Evolutionary conservation across 2,797 vertebrate genomes (phyloP), one percentile per base, ranked within the genome.

Genomic region (Sebastiscus tertius): DNA sequence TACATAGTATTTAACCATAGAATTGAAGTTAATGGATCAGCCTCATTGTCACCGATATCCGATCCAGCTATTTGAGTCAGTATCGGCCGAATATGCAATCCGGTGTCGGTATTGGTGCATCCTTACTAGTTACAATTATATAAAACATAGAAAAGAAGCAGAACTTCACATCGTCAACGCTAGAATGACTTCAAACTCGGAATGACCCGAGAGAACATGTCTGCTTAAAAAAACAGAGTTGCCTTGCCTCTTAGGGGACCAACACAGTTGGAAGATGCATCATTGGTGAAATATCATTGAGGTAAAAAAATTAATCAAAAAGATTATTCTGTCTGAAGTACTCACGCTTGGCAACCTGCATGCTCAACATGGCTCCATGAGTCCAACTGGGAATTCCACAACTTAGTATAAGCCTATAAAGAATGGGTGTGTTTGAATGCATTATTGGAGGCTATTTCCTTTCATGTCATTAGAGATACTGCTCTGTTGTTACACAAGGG

Each of bases 241-340:
- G 20, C 4, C 18, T 33, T 13, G 31, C 16, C 9, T 81, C 33
- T 76, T 12, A 55, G 70, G 77, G 66, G 66, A 85, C 67, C 42
- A 68, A 68, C 71, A 39, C 34, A 46, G 31, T 11, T 13, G 66
- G 39, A 49, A 61, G 67, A 61, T 66, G 55, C 67, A n/a, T 52
- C 62, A 72, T 16, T 67, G 34, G 22, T 66, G 24, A 85, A 85
- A 79, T 56, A 74, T 79, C 83, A 54, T 79, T 27, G 70, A 86
- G 65, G 42, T 71, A 67, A 58, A 67, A 9, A 24, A 70, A 49
- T 72, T 67, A 34, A 81, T 65, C 24, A 68, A 65, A 78, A 68
- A 64, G 14, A 85, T 65, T 56, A 75, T 79, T 79, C 68, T 60
- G 61, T 67, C 34, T 83, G 68, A 77, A 84, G 55, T 58, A 33